phyloP scores from a whole-genome alignment of 1,140 invertebrate species.

The Phthorimaea operculella region DNA sequence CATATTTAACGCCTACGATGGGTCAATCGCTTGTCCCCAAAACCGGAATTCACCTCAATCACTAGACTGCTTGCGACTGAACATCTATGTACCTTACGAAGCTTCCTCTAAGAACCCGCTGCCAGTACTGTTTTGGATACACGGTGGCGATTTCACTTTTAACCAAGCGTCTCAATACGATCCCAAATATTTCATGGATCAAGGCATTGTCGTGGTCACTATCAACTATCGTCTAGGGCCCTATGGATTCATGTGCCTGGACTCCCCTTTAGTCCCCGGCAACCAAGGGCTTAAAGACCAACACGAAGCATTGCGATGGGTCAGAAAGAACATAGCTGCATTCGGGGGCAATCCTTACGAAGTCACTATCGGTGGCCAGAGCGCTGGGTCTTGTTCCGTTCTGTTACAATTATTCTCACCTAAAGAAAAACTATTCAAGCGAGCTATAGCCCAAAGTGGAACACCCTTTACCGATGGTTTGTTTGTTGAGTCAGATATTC shows the following conservation, averaged over 20 bases:
- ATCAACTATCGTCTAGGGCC: conserved; percentile 8
- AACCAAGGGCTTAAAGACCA: conserved; percentile 74
- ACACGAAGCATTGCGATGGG: conserved; percentile 67
- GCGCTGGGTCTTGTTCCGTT: conserved; percentile 10
- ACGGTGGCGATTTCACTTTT: conserved; percentile 4
- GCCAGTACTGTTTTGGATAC: conserved; percentile 10
- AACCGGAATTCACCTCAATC: not conserved
- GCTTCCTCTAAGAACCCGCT: conserved; percentile 3
- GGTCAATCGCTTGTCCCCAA: conserved; percentile 7
- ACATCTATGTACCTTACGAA: conserved; percentile 6
- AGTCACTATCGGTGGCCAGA: conserved; percentile 35
- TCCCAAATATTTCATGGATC: not conserved
- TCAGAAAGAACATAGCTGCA: conserved; percentile 69
- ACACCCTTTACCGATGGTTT: conserved; percentile 13
- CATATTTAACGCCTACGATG: conserved; percentile 9
- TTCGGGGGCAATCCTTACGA: conserved; percentile 72
- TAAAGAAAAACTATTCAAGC: conserved; percentile 18
- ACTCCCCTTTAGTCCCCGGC: conserved; percentile 60
- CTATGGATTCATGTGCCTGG: conserved; percentile 13
- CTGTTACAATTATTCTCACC: conserved; percentile 20
- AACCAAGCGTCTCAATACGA: not conserved
- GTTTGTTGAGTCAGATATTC: conserved; percentile 15
- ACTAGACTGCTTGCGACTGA: conserved; percentile 8
- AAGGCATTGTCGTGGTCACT: conserved; percentile 7
- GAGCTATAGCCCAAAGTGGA: conserved; percentile 24